These are phyloP conservation scores for Phthorimaea operculella DNA, from an alignment of 1,140 invertebrate species.

Conservation along the genomic window DNA sequence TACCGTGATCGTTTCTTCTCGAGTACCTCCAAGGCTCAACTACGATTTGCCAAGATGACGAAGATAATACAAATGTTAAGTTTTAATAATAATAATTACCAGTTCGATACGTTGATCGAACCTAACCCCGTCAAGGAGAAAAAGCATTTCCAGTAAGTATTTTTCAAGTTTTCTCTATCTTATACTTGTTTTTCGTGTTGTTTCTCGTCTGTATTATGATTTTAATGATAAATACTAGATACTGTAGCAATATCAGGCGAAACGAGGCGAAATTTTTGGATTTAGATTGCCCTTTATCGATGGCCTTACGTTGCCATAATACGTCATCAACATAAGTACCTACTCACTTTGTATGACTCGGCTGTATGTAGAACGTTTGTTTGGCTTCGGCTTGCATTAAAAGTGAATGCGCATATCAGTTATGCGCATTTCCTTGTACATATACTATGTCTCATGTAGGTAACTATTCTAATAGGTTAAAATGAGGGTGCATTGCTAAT, in stretches of 20 bases:
- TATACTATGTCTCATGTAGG: no score
- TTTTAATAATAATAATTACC: constrained; percentile 64
- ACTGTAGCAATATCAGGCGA: background rate
- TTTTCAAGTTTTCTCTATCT: constrained; percentile 2
- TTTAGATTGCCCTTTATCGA: background rate
- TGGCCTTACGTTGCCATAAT: background rate
- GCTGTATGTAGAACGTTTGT: background rate
- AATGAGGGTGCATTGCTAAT: background rate
- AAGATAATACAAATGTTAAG: constrained; percentile 65
- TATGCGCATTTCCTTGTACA: background rate
- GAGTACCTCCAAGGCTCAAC: constrained; percentile 55
- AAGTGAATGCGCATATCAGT: background rate
- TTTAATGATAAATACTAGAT: no score
- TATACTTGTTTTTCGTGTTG: background rate
- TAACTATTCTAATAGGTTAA: no score
- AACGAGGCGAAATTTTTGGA: background rate
- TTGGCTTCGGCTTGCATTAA: background rate
- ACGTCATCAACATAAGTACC: background rate
- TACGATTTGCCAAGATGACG: constrained; percentile 61
- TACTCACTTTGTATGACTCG: background rate
- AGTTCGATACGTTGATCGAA: constrained; percentile 37
- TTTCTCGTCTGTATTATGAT: background rate
- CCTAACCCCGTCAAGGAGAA: constrained; percentile 36
- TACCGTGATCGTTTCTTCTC: constrained; percentile 47
- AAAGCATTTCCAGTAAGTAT: constrained; percentile 41